These are phyloP conservation scores for Hirundichthys speculiger DNA, from an alignment of 2,113 vertebrate species.

Conservation along the genomic window DNA sequence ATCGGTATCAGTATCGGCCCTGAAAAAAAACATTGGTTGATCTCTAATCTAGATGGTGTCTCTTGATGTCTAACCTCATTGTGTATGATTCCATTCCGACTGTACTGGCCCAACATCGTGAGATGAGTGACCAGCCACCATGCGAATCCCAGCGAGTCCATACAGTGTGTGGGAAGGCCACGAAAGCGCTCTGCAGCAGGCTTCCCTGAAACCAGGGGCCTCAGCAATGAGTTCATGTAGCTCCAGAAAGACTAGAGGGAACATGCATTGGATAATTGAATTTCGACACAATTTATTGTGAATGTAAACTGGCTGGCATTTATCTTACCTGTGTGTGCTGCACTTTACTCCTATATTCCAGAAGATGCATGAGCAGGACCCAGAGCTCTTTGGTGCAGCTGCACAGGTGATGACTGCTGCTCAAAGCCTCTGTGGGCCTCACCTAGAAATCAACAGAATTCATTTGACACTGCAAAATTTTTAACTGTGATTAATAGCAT, in stretches of 20 bases:
- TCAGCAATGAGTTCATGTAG: constrained; percentile 85
- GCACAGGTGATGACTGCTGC: constrained; percentile 85
- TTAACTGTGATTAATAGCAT: too few relatives aligned
- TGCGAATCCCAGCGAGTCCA: constrained; percentile 89
- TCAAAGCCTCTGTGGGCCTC: constrained; percentile 88
- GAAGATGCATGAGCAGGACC: constrained; percentile 89
- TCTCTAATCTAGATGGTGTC: too few relatives aligned
- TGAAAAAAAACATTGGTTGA: too few relatives aligned
- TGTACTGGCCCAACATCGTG: constrained; percentile 85
- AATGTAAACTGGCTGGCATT: constrained; percentile 5
- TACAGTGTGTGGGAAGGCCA: constrained; percentile 80
- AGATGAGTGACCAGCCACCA: constrained; percentile 94
- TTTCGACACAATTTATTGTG: neutral
- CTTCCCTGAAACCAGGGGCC: constrained; percentile 66
- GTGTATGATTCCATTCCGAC: constrained; percentile 83
- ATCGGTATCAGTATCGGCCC: too few relatives aligned
- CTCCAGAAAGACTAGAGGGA: constrained; percentile 89
- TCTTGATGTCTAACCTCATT: constrained; percentile 86
- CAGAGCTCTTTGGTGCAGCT: constrained; percentile 92
- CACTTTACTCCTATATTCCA: constrained; percentile 88
- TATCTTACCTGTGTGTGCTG: constrained; percentile 85
- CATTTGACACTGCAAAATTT: constrained; percentile 4
- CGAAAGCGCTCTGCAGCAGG: constrained; percentile 54
- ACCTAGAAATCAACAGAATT: constrained; percentile 76
- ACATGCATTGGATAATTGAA: constrained; percentile 5